phyloP scores from a whole-genome alignment of 2,797 vertebrate genomes.

The Spinus pinus region DNA sequence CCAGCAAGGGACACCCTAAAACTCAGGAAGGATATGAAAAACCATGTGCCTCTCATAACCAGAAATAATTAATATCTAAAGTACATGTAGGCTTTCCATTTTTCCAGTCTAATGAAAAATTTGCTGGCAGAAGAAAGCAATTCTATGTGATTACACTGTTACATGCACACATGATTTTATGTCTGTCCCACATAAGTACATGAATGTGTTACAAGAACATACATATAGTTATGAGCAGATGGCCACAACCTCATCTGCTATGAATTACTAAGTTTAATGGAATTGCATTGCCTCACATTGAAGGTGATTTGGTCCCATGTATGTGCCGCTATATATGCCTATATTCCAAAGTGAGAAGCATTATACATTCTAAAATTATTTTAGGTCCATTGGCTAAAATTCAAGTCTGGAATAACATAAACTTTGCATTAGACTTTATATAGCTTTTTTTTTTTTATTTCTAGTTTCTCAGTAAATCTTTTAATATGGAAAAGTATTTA shows the following conservation, averaged over 20 bases:
- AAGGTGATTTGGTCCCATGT: not conserved
- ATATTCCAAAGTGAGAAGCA: not conserved
- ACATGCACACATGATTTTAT: not conserved
- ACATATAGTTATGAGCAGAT: not conserved
- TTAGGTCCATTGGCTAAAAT: not conserved
- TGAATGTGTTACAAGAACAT: not conserved
- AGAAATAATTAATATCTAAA: conserved; percentile 25
- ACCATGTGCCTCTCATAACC: not conserved
- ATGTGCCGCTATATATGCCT: not conserved
- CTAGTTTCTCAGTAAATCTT: not conserved
- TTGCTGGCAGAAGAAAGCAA: not conserved
- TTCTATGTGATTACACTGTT: not conserved
- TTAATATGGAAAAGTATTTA: conserved; percentile 4
- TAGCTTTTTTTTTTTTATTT: not conserved
- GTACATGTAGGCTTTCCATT: not conserved
- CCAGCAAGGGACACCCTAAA: not conserved
- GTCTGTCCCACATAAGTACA: not conserved
- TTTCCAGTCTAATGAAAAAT: not conserved
- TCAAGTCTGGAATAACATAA: not conserved
- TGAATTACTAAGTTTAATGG: not conserved
- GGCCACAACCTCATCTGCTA: not conserved
- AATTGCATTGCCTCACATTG: not conserved
- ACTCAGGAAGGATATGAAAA: not conserved
- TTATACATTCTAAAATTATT: not conserved
- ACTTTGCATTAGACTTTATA: not conserved